Base-by-base conservation (phyloP, 2,113 vertebrate genomes). In the Tylochromis polylepis region DNA sequence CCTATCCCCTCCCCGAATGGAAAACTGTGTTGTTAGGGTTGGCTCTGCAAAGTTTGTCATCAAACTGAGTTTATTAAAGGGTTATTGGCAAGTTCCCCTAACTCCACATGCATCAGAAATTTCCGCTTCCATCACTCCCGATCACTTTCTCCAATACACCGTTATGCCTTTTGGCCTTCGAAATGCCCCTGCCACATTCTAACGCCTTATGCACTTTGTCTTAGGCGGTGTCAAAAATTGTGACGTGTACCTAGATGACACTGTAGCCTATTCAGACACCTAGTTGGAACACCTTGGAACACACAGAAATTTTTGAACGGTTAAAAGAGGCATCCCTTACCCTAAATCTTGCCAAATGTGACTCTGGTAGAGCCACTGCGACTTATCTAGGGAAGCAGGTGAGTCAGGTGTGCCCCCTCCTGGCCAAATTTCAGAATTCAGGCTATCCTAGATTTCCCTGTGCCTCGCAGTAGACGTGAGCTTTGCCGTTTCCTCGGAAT, bases 361-460 rank as follows among this genome's bases (percentile, higher is more conserved):
- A 34, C 34, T 34, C 8, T 8, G 34, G 34, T 34, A 34, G 27
- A 59, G 27, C 1, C 57, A 59, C 57, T 0, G 57, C 18, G 15
- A 27, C 57, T 59, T 31, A 10, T 59, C 3, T 31, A 29, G 2
- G 29, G 27, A 59, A 59, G 27, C 27, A 59, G 15, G 27, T 59
- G 8, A 27, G 27, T 18, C 22, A 57, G 24, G 57, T 29, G 58
- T 2, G 8, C 0, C 15, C 3, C 8, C 58, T 59, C 15, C 58
- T 59, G 27, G 1, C 15, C 58, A 59, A 59, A n/a, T n/a, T n/a
- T n/a, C n/a, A n/a, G n/a, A 31, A 31, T 59, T 31, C 0, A 31
- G 5, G 27, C 27, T 59, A 27, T 59, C 57, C 15, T 59, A 59
- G 3, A 31, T 59, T 59, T 31, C 27, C 14, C 0, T 31, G 14